phyloP scores from a whole-genome alignment of 1,140 invertebrate species.

The Xylocopa sonorina region DNA sequence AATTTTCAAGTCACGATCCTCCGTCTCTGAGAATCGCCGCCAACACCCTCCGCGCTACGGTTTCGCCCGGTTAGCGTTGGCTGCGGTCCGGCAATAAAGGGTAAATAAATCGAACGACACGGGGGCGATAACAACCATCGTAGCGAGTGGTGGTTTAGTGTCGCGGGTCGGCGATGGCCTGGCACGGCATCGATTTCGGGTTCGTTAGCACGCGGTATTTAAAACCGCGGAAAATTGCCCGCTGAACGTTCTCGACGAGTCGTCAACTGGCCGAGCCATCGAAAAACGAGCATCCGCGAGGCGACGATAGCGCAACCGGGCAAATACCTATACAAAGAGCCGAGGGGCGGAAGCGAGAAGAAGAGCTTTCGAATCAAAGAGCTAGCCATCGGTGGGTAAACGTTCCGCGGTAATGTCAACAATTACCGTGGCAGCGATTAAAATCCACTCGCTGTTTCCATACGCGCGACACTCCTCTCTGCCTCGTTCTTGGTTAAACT shows the following conservation, averaged over 20 bases:
- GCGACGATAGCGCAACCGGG: background rate
- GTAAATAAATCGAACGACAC: conserved; percentile 8
- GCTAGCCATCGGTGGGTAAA: background rate
- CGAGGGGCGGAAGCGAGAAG: background rate
- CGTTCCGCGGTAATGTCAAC: conserved; percentile 25
- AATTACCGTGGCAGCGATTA: conserved; percentile 29
- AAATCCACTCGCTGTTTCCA: conserved; percentile 4
- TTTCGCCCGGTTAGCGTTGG: background rate
- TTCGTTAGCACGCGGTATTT: conserved; percentile 21
- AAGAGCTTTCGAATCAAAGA: conserved; percentile 8
- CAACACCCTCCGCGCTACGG: background rate
- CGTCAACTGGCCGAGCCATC: background rate
- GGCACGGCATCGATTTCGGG: conserved; percentile 11
- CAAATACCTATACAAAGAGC: background rate
- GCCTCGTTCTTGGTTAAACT: conserved; percentile 19
- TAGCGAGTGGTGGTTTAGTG: background rate
- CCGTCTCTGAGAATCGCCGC: background rate
- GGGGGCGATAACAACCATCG: background rate
- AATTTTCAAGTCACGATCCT: background rate
- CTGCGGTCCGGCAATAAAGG: background rate
- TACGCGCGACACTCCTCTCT: background rate
- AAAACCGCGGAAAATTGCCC: conserved; percentile 28
- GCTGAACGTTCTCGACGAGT: background rate
- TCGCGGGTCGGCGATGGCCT: background rate
- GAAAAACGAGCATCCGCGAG: background rate